These are phyloP conservation scores for Allygus modestus DNA, from an alignment of 2,888 invertebrate species.

Conservation along the genomic window DNA sequence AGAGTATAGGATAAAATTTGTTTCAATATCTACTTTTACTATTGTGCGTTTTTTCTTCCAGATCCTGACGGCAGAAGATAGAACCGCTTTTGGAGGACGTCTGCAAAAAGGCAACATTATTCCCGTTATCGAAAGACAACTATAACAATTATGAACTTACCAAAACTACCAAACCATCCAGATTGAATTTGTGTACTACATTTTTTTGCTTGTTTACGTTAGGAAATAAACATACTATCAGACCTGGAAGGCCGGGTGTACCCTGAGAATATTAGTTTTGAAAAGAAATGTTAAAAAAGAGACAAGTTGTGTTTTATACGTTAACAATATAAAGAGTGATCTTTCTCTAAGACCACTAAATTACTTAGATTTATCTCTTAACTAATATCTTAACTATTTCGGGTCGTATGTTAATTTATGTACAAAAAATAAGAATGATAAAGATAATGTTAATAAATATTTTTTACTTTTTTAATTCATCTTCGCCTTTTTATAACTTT, in stretches of 20 bases:
- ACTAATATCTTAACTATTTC: conserved; percentile 12
- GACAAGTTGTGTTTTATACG: too few relatives aligned
- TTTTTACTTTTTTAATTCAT: conserved; percentile 41
- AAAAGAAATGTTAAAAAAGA: too few relatives aligned
- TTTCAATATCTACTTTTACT: too few relatives aligned
- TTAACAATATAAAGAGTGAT: too few relatives aligned
- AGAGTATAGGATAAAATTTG: too few relatives aligned
- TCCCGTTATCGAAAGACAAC: conserved; percentile 3
- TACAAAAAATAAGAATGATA: conserved; percentile 20
- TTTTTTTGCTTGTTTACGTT: too few relatives aligned
- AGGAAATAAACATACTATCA: too few relatives aligned
- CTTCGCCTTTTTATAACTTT: conserved; percentile 24
- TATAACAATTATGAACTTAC: background rate
- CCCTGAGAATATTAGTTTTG: too few relatives aligned
- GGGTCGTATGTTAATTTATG: conserved; percentile 21
- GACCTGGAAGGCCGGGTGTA: too few relatives aligned
- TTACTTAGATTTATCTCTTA: background rate
- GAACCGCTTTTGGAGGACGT: background rate
- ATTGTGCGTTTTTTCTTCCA: background rate
- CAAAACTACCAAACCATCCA: background rate
- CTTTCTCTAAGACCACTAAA: too few relatives aligned
- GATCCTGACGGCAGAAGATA: conserved; percentile 46
- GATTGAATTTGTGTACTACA: background rate
- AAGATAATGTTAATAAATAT: conserved; percentile 41
- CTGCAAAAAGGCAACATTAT: background rate